Base-by-base conservation (phyloP, 2,797 vertebrate species). In the Sebastes diploproa region DNA sequence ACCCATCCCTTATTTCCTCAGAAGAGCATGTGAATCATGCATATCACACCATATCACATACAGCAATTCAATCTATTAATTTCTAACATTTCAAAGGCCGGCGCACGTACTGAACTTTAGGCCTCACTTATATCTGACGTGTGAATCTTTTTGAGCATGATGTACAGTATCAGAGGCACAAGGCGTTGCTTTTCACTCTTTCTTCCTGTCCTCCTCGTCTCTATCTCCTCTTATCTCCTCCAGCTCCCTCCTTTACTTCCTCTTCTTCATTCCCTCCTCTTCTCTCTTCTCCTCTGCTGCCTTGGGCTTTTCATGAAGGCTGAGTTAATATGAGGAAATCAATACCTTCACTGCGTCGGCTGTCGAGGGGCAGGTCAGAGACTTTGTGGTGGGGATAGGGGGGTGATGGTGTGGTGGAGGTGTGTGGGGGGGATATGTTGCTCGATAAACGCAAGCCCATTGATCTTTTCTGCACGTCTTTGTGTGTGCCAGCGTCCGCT, bases 261-360 rank as follows among this genome's bases (percentile, higher is more conserved):
- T 50, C 55, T 42, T 72, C 66, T 38, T 61, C 60, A 23, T 56
- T 32, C 65, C 55, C 59, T 80, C 54, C 13, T 72, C 60, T 23
- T 65, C 50, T n/a, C 50, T 77, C 59, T 38, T 56, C 77, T 72
- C 56, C 74, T 59, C 74, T 65, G 36, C 74, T 72, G 90, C 86
- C 85, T 20, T 25, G 66, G 82, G 88, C 81, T 64, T 83, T 81
- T 89, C 87, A 83, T 62, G 80, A 89, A 90, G 77, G 71, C 82
- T 84, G 83, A 68, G 84, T 90, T 92, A 90, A 89, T 91, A 89
- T 86, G 72, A 79, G 73, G 64, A 90, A 90, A 92, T 95, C 94
- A 72, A 93, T 94, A 89, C 52, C 64, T 80, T 72, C 76, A 58
- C 63, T 71, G 52, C 29, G 14, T 54, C 38, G 30, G 80, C 81